Evolutionary conservation across 37 sponge, comb jelly and placozoan genomes (phyloP), one percentile per base, ranked within the genome.

Genomic region (Crambe crambe): DNA sequence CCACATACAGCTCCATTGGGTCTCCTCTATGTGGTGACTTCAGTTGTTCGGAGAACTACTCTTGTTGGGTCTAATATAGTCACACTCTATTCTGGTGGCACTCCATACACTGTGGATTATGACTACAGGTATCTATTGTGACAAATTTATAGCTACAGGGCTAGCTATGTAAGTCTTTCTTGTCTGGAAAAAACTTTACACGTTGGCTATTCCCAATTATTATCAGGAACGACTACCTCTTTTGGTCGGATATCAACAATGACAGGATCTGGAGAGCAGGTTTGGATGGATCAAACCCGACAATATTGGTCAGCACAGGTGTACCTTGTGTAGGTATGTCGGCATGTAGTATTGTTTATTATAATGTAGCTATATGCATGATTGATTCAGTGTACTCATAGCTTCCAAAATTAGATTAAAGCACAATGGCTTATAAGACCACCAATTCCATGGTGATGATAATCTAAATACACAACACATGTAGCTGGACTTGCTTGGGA

Each of bases 81-180:
- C 51, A 47, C 51, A 47, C 51, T 47, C 12, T 47, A 6, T 47
- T 47, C 51, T 47, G 51, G 51, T 6, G 6, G 10, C 12, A 12
- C 51, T 47, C 51, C 51, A 47, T 47, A 47, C 12, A 47, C 51
- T 47, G 51, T 47, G 12, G 51, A 47, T 12, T 61, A 20, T 61
- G 63, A 61, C 30, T 61, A 61, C 63, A 61, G 63, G 63, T 61
- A 61, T 27, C n/a, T 23, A 61, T 61, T 61, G 6, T 61, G 30
- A 20, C 30, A 29, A 27, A 23, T 61, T 27, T 61, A 4, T 18
- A n/a, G n/a, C n/a, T n/a, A n/a, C n/a, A n/a, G n/a, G n/a, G n/a
- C n/a, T n/a, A n/a, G n/a, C n/a, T n/a, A n/a, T n/a, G n/a, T n/a
- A n/a, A n/a, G n/a, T 54, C 18, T 54, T 54, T 54, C 10, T n/a